Base-by-base conservation (phyloP, 2,113 vertebrate species). In the Entosphenus tridentatus region DNA sequence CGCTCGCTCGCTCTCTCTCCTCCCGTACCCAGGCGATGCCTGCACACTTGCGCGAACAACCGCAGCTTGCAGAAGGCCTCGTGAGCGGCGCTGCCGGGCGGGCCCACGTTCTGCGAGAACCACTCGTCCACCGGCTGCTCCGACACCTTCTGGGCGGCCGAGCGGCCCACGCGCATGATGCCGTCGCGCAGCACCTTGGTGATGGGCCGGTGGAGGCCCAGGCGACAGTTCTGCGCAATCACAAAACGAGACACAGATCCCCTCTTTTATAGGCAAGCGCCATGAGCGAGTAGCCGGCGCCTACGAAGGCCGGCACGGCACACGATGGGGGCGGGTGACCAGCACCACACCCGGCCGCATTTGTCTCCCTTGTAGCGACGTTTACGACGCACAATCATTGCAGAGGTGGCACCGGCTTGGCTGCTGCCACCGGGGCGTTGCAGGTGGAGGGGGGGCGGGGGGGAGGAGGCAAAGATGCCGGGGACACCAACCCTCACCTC, bases 151-250 rank as follows among this genome's bases (percentile, higher is more conserved):
- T 82, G 82, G 2, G 81, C 77, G 75, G 77, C 78, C 0, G 76
- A 80, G 73, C 79, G 78, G 2, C 89, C 89, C 72, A 96, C 89
- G 1, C 76, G 83, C 75, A 96, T 80, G 10, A 96, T 82, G 11
- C 92, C 92, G 11, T 95, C 91, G n/a, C 82, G 82, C 68, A 90
- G 84, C 76, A 95, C 85, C 78, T 85, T 91, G 76, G 86, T 84
- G 76, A 97, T 84, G 57, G 92, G 89, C 71, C 89, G 86, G 77
- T 97, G 92, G 78, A 96, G 89, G 67, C 92, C 92, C 14, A 97
- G 85, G 2, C 87, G 84, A 73, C 91, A 95, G 72, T 89, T 91
- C 92, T 97, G 57, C 55, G 57, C 16, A 54, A 39, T 8, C 8
- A 58, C 62, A n/a, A 57, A 18, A 70, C 11, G n/a, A 58, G 39